A percentile compares a stretch with the other conserved stretches of the same genome.
These are phyloP conservation scores for Pachyseris speciosa DNA, from an alignment of 64 coral and sea anemone genomes.

Conservation along the genomic window DNA sequence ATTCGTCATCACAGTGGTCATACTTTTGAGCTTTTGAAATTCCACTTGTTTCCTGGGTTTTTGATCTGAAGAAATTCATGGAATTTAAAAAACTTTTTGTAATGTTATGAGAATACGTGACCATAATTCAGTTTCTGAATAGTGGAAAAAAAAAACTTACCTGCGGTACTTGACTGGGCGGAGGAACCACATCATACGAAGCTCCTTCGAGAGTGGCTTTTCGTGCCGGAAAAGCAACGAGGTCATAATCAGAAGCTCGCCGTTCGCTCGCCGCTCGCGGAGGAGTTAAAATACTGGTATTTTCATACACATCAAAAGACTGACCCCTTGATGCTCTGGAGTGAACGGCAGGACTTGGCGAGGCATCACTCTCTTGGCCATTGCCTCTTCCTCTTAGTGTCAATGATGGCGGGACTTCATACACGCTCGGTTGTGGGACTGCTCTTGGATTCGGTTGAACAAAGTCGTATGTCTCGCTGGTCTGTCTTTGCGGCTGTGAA, in stretches of 20 bases:
- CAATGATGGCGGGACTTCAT: not conserved
- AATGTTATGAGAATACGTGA: too few species aligned
- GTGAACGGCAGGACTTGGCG: not conserved
- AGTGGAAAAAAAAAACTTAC: not conserved
- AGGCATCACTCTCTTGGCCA: conserved; percentile 1
- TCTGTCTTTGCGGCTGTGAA: not conserved
- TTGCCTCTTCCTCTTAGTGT: not conserved
- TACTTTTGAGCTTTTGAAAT: too few species aligned
- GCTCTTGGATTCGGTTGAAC: not conserved
- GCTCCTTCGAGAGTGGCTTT: conserved; percentile 1
- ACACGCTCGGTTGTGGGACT: not conserved
- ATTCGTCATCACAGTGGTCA: too few species aligned
- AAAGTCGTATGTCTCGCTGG: conserved; percentile 45
- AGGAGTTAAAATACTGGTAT: not conserved
- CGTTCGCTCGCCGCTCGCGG: not conserved
- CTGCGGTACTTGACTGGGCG: not conserved
- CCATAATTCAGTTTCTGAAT: too few species aligned
- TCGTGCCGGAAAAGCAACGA: conserved; percentile 37
- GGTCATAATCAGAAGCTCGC: conserved; percentile 32
- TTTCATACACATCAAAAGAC: conserved; percentile 36
- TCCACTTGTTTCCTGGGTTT: too few species aligned
- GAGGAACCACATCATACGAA: not conserved
- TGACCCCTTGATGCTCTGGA: not conserved
- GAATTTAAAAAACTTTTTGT: too few species aligned
- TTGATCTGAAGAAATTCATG: too few species aligned